These are phyloP conservation scores for Spermophilus dauricus DNA, from an alignment of 2,113 vertebrate genomes.

Conservation along the genomic window DNA sequence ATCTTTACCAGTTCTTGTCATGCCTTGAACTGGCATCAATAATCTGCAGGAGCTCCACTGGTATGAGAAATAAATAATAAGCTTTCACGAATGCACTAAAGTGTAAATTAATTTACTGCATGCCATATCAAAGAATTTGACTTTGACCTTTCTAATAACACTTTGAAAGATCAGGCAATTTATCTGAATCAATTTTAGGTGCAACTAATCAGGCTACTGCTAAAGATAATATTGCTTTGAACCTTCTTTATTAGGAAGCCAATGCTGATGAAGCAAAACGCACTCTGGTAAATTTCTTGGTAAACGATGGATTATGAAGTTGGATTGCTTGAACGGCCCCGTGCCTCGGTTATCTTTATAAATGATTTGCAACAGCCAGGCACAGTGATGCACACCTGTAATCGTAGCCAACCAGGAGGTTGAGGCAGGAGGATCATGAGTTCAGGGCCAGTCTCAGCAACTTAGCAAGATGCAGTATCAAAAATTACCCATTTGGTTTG, in stretches of 20 bases:
- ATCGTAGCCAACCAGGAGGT: neutral
- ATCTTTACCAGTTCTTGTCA: neutral
- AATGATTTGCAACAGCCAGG: neutral
- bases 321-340: neutral
- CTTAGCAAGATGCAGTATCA: neutral
- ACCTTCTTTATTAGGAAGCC: slow-evolving; percentile 14
- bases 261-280: neutral
- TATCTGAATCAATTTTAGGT: slow-evolving; percentile 61
- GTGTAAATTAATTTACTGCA: slow-evolving; percentile 57
- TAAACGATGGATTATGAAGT: neutral
- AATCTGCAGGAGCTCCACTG: rapidly evolving
- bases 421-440: neutral
- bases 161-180: slow-evolving; percentile 26
- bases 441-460: neutral
- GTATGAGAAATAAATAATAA: neutral
- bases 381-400: neutral
- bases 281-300: rapidly evolving
- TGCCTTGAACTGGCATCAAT: neutral
- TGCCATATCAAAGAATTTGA: slow-evolving; percentile 16
- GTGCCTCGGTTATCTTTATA: neutral
- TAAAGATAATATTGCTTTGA: neutral
- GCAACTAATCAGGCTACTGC: neutral
- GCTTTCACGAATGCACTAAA: neutral
- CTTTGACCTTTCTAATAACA: slow-evolving; percentile 55
- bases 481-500: neutral